Evolutionary conservation across 2,113 vertebrate genomes (phyloP).

Genomic region (Oncorhynchus masou): DNA sequence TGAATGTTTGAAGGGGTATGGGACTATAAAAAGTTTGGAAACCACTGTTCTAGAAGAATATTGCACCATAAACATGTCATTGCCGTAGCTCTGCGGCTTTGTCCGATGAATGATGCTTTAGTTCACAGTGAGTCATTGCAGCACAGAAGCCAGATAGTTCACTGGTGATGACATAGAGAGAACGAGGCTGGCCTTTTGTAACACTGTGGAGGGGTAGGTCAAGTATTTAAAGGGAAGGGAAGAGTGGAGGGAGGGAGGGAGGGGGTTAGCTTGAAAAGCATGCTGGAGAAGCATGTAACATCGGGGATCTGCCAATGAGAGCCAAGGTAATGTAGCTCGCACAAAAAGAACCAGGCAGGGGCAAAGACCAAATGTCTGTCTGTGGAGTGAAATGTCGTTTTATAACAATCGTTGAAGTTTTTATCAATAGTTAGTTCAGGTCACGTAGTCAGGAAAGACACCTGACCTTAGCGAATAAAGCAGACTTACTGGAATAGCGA

Average conservation of each 20-base stretch:
- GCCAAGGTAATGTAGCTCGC: not conserved
- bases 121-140: conserved; percentile 7
- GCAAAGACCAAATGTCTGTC: too few species aligned
- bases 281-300: not conserved
- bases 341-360: not conserved
- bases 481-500: not conserved
- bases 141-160: conserved; percentile 15
- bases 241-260: not conserved
- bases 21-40: too few species aligned
- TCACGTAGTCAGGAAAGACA: too few species aligned
- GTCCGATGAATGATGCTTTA: not conserved
- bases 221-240: conserved; percentile 25
- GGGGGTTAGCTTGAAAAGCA: not conserved
- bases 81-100: too few species aligned
- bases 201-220: conserved; percentile 17
- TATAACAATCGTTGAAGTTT: too few species aligned
- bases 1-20: too few species aligned
- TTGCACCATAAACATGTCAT: too few species aligned
- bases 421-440: too few species aligned
- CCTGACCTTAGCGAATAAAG: too few species aligned
- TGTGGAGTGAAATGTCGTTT: too few species aligned
- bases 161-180: conserved; percentile 18
- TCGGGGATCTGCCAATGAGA: not conserved
- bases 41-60: too few species aligned
- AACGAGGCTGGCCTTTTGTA: conserved; percentile 33